Percentiles rank a stretch among this genome's conserved stretches.
phyloP scores from a whole-genome alignment of 1,140 invertebrate genomes.

The Papilio glaucus region DNA sequence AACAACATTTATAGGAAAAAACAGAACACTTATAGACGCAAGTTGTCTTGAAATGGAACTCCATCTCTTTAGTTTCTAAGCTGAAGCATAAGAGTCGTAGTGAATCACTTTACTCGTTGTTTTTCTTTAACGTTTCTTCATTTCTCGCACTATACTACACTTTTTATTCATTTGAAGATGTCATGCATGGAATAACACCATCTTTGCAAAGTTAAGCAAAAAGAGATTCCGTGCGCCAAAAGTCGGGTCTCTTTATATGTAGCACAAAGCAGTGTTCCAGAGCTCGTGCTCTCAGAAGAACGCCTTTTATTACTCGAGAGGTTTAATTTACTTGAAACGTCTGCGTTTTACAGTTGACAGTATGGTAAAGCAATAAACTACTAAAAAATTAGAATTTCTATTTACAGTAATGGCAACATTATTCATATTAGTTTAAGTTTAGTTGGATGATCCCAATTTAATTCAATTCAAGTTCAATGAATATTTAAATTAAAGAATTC shows the following conservation, averaged over 20 bases:
- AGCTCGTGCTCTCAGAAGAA: slow-evolving; percentile 8
- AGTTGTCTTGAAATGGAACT: neutral
- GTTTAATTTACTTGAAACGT: slow-evolving; percentile 9
- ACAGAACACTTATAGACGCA: neutral
- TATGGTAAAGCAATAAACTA: neutral
- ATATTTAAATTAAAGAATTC: too few species aligned
- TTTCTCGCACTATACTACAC: neutral
- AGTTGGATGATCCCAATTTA: neutral
- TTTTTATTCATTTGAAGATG: slow-evolving; percentile 29
- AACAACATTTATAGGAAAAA: neutral
- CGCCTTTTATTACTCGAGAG: neutral
- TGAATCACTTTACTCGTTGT: neutral
- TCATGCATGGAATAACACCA: slow-evolving; percentile 33
- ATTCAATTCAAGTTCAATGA: too few species aligned
- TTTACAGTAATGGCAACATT: too few species aligned
- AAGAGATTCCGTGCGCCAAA: slow-evolving; percentile 27
- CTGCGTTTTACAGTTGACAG: neutral
- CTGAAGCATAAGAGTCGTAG: neutral
- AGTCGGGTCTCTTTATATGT: slow-evolving; percentile 26
- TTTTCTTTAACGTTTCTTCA: neutral
- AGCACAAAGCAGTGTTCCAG: slow-evolving; percentile 17
- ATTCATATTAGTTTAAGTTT: neutral
- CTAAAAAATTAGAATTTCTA: too few species aligned
- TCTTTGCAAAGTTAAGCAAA: slow-evolving; percentile 14
- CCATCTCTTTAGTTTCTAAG: neutral